These are phyloP conservation scores for Andrena bucephala DNA, from an alignment of 2,888 invertebrate species.

Conservation along the genomic window DNA sequence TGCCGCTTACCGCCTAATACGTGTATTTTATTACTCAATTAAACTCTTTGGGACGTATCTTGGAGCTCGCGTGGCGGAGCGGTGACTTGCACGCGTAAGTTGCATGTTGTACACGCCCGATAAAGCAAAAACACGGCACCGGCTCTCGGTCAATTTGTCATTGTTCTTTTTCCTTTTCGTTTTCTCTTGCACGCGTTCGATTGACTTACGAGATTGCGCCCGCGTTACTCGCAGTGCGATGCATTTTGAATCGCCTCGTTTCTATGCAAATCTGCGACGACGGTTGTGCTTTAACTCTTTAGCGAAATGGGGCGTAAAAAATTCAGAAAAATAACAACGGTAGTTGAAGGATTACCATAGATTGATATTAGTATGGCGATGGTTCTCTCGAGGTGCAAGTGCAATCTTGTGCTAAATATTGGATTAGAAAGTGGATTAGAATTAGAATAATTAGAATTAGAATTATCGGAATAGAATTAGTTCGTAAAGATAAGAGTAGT, in stretches of 20 bases:
- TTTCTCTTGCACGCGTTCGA: constrained; percentile 4
- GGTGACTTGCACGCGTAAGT: constrained; percentile 67
- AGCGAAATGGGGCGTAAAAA: neutral
- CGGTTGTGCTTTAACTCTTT: constrained; percentile 2
- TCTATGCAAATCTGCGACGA: constrained; percentile 7
- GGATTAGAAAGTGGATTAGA: neutral
- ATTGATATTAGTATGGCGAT: neutral
- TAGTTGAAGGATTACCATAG: neutral
- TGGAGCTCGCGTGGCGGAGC: constrained; percentile 29
- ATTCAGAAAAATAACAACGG: neutral
- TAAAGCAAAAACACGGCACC: constrained; percentile 70
- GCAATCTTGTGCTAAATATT: neutral
- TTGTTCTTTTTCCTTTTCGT: constrained; percentile 61
- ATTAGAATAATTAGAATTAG: too few species aligned
- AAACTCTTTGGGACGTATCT: constrained; percentile 62
- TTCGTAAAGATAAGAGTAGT: neutral
- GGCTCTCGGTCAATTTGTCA: constrained; percentile 74
- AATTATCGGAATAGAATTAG: neutral
- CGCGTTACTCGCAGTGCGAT: neutral
- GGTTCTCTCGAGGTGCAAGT: neutral
- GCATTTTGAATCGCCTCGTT: constrained; percentile 12
- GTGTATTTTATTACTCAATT: constrained; percentile 75
- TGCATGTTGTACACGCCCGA: constrained; percentile 73
- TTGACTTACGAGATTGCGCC: constrained; percentile 19
- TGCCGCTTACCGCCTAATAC: constrained; percentile 53